phyloP scores from a whole-genome alignment of 2,797 vertebrate genomes.

The Xiphophorus birchmanni region DNA sequence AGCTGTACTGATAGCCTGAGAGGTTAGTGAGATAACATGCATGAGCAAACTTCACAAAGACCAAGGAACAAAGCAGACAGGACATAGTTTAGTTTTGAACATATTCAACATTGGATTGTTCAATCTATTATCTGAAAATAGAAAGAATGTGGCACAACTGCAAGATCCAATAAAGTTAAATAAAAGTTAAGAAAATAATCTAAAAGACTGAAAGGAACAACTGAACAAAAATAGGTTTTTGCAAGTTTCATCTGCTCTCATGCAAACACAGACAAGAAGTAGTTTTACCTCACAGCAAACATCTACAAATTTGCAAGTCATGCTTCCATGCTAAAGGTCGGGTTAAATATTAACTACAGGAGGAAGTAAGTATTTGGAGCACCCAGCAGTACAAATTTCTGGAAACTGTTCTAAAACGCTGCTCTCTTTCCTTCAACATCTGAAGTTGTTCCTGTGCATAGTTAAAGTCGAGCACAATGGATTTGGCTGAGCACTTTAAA shows the following conservation, averaged over 20 bases:
- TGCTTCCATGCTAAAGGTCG: conserved; percentile 42
- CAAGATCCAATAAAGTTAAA: not conserved
- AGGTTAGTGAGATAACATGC: not conserved
- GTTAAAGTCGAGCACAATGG: conserved; percentile 40
- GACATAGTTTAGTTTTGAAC: not conserved
- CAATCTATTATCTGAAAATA: not conserved
- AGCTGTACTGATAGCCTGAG: not conserved
- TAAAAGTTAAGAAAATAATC: not conserved
- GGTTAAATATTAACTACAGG: conserved; percentile 61
- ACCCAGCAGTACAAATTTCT: conserved; percentile 26
- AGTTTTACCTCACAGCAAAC: conserved; percentile 21
- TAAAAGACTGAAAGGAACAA: conserved; percentile 1
- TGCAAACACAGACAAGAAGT: conserved; percentile 26
- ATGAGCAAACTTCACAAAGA: not conserved
- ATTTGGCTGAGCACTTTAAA: conserved; percentile 41
- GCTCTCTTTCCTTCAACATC: conserved; percentile 19
- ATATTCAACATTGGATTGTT: not conserved
- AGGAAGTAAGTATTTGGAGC: conserved; percentile 50
- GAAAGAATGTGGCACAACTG: not conserved
- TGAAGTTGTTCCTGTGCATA: conserved; percentile 18
- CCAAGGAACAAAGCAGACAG: not conserved
- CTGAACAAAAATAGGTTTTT: not conserved
- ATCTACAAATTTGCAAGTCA: conserved; percentile 43
- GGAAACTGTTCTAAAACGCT: conserved; percentile 3
- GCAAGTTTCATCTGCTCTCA: conserved; percentile 7